Conservation (phyloP, 2,888 invertebrate species). For the Tuberolachnus salignus region DNA sequence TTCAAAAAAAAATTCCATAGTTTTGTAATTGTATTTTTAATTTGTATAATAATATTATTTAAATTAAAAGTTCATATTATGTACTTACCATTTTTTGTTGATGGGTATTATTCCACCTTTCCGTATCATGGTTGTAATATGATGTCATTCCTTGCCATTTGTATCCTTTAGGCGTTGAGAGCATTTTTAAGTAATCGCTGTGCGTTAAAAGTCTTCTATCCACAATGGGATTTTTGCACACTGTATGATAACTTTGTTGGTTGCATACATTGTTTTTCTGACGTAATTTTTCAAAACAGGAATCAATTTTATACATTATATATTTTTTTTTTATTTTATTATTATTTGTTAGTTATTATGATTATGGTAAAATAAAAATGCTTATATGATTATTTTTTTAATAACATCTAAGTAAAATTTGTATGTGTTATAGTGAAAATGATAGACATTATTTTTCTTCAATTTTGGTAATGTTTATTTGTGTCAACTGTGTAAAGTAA, state of each 20-base stretch:
- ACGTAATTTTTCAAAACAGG: neutral
- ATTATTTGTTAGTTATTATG: neutral
- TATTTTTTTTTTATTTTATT: neutral
- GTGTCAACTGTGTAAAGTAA: neutral
- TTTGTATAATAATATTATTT: no score
- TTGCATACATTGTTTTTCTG: neutral
- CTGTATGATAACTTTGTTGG: conserved; percentile 14
- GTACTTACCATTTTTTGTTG: conserved; percentile 3
- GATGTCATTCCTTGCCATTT: conserved; percentile 15
- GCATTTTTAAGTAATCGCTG: conserved; percentile 21
- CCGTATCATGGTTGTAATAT: neutral
- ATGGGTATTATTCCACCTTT: neutral
- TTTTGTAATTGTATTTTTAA: neutral
- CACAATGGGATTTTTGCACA: conserved; percentile 20
- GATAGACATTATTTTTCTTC: no score
- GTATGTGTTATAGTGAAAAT: no score
- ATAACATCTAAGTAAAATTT: no score
- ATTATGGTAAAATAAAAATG: neutral
- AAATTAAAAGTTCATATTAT: neutral
- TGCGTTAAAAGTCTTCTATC: conserved; percentile 20
- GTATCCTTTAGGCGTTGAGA: conserved; percentile 20
- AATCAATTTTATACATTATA: conserved; percentile 2
- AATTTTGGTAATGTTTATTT: neutral
- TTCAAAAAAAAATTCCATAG: neutral
- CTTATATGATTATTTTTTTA: no score